Evolutionary conservation across 2,113 vertebrate genomes (phyloP), one percentile per base, ranked within the genome.

Genomic region (Ophiodon elongatus): DNA sequence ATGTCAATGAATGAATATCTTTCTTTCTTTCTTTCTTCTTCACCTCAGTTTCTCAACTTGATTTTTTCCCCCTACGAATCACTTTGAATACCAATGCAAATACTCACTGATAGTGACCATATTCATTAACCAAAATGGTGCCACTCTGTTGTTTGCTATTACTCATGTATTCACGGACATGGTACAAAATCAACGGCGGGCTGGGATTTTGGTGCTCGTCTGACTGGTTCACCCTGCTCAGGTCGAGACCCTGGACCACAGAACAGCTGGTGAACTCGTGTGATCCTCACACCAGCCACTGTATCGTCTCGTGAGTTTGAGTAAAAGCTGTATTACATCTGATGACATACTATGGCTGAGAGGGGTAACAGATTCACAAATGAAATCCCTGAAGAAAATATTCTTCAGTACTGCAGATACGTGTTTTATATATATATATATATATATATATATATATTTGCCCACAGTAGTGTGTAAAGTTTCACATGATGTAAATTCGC

Each of bases 181-280:
- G 47, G 29, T 35, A 41, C 17, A 64, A 65, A 76, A 47, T 17
- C 45, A 59, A 37, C 52, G 50, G 39, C 4, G 0, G 60, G 3
- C 29, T 47, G 25, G 27, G 21, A 68, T 62, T 62, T 4, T 13
- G 1, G 2, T 14, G 1, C 67, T 29, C 0, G 87, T 76, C 31
- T 41, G 80, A 82, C 85, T 23, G 65, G 84, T 82, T 76, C 5
- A 29, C 50, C 84, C 69, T 19, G 73, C 59, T 79, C 43, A 52
- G 17, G 14, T 52, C 73, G 2, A 57, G 77, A 79, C 65, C 41
- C 69, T 79, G 27, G 31, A 17, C 13, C 39, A 73, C 29, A 52
- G 25, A 3, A 27, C 54, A 37, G 52, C 80, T 63, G 37, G n/a
- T n/a, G n/a, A n/a, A n/a, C n/a, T n/a, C n/a, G n/a, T n/a, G n/a